Conservation (phyloP, 2,113 vertebrate genomes). For the Clarias gariepinus region DNA sequence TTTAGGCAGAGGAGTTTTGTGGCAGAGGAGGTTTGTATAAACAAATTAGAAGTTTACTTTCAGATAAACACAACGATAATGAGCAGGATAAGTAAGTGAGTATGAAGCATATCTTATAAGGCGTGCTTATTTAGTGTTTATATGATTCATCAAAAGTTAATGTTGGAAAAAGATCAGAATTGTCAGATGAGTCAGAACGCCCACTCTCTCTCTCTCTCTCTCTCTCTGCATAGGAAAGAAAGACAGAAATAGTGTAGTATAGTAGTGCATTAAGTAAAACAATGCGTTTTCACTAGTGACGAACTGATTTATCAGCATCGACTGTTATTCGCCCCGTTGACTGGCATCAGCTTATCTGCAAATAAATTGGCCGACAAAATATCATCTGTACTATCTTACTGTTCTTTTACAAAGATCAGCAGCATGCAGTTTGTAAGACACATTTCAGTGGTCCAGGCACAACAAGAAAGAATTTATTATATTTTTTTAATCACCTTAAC, state of each 20-base stretch:
- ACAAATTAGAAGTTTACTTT: background rate
- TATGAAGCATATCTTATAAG: background rate
- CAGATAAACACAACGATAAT: background rate
- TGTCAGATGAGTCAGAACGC: background rate
- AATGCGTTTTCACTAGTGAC: background rate
- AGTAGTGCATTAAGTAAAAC: background rate
- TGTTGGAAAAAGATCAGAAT: constrained; percentile 1
- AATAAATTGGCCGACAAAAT: no score
- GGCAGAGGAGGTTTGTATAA: background rate
- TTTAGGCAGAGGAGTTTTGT: background rate
- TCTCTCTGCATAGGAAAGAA: background rate
- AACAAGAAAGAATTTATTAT: no score
- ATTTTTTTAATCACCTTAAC: no score
- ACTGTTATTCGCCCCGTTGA: no score
- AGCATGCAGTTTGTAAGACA: no score
- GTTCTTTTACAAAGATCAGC: no score
- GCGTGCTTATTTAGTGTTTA: background rate
- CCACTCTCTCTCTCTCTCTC: background rate
- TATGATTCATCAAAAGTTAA: background rate
- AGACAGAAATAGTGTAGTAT: background rate
- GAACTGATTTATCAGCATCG: no score
- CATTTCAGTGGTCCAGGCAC: no score
- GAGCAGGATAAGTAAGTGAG: background rate
- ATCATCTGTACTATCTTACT: no score
- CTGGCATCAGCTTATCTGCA: no score